phyloP scores from a whole-genome alignment of 1,140 invertebrate genomes.

The Drosophila kanapiae region DNA sequence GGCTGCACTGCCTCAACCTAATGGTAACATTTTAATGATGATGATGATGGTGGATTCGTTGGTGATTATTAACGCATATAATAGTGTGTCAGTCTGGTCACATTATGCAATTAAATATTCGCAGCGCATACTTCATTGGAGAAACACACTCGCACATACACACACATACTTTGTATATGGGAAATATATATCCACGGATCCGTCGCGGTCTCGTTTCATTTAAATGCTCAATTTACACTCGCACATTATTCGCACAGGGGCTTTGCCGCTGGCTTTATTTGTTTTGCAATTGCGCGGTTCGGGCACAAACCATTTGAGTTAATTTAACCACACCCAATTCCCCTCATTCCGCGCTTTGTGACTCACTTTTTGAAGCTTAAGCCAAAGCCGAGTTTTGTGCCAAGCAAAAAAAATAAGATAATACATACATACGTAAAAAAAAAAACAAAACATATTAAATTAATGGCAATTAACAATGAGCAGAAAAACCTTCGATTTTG shows the following conservation, averaged over 20 bases:
- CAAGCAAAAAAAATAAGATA: constrained; percentile 2
- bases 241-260: constrained; percentile 35
- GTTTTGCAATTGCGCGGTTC: constrained; percentile 36
- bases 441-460: constrained; percentile 24
- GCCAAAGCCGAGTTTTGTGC: constrained; percentile 25
- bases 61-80: constrained; percentile 36
- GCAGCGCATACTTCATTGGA: constrained; percentile 44
- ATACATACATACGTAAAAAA: background rate
- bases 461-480: constrained; percentile 50
- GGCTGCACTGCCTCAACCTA: background rate
- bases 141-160: constrained; percentile 5
- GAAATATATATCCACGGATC: constrained; percentile 14
- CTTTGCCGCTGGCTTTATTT: constrained; percentile 36
- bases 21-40: constrained; percentile 33
- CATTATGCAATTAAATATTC: constrained; percentile 71
- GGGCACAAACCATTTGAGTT: constrained; percentile 47
- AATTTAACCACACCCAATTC: constrained; percentile 39
- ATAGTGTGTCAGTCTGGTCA: constrained; percentile 42
- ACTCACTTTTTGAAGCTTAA: constrained; percentile 29
- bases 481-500: constrained; percentile 41
- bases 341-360: constrained; percentile 30
- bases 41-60: constrained; percentile 26
- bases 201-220: constrained; percentile 45
- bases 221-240: constrained; percentile 57
- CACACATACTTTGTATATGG: background rate